Evolutionary conservation across 1,140 invertebrate genomes (phyloP), one percentile per base, ranked within the genome.

Genomic region (Zaprionus kolodkinae): DNA sequence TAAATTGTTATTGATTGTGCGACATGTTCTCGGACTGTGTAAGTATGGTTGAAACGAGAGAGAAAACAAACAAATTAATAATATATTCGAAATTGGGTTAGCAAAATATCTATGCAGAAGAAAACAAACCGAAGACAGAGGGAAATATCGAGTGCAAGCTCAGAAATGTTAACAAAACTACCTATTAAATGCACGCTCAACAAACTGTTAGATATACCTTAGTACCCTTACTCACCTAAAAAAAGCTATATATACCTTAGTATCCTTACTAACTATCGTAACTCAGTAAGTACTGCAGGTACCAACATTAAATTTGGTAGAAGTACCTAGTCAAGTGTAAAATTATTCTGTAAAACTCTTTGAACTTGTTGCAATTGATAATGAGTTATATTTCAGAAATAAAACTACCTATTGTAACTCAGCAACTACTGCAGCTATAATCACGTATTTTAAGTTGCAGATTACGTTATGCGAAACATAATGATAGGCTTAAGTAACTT

Each of bases 1-100:
- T 87, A 87, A 87, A 87, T 87, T 84, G 80, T 88, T 87, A 87
- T 87, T 87, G 84, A 87, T 87, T 87, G 84, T 79, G 79, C 75
- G 75, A 85, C 79, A 87, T 76, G 72, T 76, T 87, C 25, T 15
- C 25, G 63, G 52, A 36, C 10, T 35, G 38, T 52, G 55, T 52
- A 66, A 83, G 77, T 76, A 63, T 50, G 36, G 57, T 67, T 71
- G 72, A 43, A 77, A 56, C 48, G 27, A 55, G 72, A 30, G 78
- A 75, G 70, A 81, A 85, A 87, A 79, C 76, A 86, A 86, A 87
- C 79, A 86, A 79, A 79, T 86, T 83, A 86, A 82, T 86, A 63
- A 61, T 59, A 60, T 57, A 85, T 78, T 70, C 68, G 60, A 85
- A 86, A 85, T 86, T 77, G 68, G 78, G 82, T 69, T 79, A 86